A percentile compares a stretch with the other conserved stretches of the same genome.
Evolutionary conservation across 2,797 vertebrate genomes (phyloP).

Genomic region (Diplodus puntazzo): DNA sequence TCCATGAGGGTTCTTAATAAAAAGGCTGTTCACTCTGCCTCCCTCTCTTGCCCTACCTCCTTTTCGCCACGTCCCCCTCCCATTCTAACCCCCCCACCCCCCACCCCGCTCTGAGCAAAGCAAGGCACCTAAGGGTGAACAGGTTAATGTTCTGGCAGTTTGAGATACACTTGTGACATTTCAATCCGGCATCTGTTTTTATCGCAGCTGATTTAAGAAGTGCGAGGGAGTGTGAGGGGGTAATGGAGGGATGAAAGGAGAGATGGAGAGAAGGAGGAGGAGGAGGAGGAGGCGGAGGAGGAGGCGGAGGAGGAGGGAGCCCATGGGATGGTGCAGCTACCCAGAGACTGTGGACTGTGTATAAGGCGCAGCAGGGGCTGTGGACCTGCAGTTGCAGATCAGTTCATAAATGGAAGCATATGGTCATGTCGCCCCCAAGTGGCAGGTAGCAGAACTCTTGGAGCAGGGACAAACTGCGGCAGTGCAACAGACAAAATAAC

Average conservation of each 20-base stretch:
- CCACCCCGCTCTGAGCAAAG: constrained; percentile 58
- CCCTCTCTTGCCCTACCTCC: constrained; percentile 4
- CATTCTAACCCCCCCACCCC: neutral
- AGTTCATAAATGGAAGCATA: constrained; percentile 44
- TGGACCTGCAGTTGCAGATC: constrained; percentile 60
- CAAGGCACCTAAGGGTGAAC: constrained; percentile 79
- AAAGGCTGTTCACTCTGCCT: constrained; percentile 68
- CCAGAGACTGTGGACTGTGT: constrained; percentile 51
- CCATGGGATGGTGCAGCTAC: constrained; percentile 50
- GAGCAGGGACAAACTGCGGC: constrained; percentile 64
- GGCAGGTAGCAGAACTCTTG: constrained; percentile 63
- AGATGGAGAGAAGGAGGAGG: constrained; percentile 27
- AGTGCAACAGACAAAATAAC: constrained; percentile 53
- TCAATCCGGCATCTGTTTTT: constrained; percentile 87
- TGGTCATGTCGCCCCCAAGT: constrained; percentile 85
- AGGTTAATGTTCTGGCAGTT: constrained; percentile 89
- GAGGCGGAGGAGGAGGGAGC: constrained; percentile 39
- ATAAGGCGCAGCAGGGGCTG: constrained; percentile 55
- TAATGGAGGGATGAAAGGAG: constrained; percentile 57
- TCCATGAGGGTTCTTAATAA: constrained; percentile 81
- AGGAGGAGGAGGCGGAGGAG: constrained; percentile 25
- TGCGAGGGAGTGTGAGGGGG: constrained; percentile 46
- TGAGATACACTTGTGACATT: constrained; percentile 89
- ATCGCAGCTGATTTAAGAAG: constrained; percentile 85
- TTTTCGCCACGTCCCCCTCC: constrained; percentile 1